Evolutionary conservation across 2,797 vertebrate genomes (phyloP).

Genomic region (Pseudomugil tenellus): DNA sequence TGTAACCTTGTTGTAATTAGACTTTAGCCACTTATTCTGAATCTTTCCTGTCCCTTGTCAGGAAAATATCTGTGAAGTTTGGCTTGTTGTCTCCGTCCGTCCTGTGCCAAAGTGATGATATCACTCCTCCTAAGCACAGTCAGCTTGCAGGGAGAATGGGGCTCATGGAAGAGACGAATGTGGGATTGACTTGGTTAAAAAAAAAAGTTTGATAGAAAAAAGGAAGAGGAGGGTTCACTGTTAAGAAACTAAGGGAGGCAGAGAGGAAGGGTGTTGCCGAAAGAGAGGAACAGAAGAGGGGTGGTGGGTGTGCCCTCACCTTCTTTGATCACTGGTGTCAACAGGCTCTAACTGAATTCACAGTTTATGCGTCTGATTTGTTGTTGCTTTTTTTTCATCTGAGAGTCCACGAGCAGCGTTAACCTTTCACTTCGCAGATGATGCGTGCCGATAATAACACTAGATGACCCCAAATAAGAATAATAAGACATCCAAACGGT

Average conservation of each 20-base stretch:
- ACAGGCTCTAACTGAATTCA: constrained; percentile 52
- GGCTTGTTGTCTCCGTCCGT: constrained; percentile 30
- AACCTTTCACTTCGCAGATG: not conserved
- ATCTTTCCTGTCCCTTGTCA: constrained; percentile 5
- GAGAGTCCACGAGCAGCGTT: constrained; percentile 9
- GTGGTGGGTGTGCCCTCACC: constrained; percentile 66
- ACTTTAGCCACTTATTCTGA: not conserved
- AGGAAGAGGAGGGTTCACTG: constrained; percentile 40
- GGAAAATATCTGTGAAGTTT: constrained; percentile 27
- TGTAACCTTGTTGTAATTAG: not conserved
- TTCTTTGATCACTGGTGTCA: constrained; percentile 70
- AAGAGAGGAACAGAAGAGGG: constrained; percentile 59
- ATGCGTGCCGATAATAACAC: not conserved
- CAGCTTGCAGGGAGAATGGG: constrained; percentile 50
- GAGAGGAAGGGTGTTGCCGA: constrained; percentile 75
- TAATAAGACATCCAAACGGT: not conserved
- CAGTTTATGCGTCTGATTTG: constrained; percentile 32
- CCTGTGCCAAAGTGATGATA: constrained; percentile 49
- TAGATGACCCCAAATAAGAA: not conserved
- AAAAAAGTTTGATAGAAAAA: constrained; percentile 6
- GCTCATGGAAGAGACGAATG: constrained; percentile 37
- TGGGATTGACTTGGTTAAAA: constrained; percentile 36
- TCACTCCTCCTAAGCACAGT: constrained; percentile 38
- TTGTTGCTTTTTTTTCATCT: constrained; percentile 11
- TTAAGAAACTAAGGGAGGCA: constrained; percentile 43